Conservation (phyloP, 2,888 invertebrate genomes). For the Lycia hirtaria region DNA sequence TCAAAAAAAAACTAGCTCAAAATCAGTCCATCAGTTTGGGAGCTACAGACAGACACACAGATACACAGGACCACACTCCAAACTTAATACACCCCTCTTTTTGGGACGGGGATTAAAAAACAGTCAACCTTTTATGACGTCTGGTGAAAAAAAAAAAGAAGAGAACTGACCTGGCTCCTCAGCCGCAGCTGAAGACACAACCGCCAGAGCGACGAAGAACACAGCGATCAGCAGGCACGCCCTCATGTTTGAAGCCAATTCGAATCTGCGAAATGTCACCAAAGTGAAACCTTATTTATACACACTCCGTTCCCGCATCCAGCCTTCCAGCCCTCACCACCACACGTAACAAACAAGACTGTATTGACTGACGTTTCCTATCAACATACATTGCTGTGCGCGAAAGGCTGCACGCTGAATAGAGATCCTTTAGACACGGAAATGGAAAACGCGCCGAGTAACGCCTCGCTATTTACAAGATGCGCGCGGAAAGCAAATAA, state of each 20-base stretch:
- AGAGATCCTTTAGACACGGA: constrained; percentile 27
- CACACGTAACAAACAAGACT: constrained; percentile 28
- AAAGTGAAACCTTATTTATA: constrained; percentile 58
- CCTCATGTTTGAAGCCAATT: constrained; percentile 57
- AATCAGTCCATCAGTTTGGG: no score
- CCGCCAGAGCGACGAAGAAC: constrained; percentile 46
- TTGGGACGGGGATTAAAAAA: no score
- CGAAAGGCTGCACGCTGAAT: constrained; percentile 34
- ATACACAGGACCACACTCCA: no score
- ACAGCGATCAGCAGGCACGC: constrained; percentile 50
- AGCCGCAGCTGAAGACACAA: constrained; percentile 34
- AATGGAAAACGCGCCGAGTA: constrained; percentile 36
- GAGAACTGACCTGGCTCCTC: constrained; percentile 34
- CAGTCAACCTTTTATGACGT: no score
- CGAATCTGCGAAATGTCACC: constrained; percentile 48
- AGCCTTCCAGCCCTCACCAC: constrained; percentile 39
- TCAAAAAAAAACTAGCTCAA: no score
- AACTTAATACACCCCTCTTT: no score
- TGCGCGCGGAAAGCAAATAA: constrained; percentile 49
- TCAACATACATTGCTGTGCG: constrained; percentile 46
- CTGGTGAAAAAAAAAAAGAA: background rate
- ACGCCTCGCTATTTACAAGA: constrained; percentile 36
- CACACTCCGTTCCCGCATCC: constrained; percentile 44
- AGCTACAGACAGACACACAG: no score
- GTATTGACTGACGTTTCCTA: constrained; percentile 25